These are phyloP conservation scores for Drosophila sp. DNA, from an alignment of 1,140 invertebrate species.

Conservation along the genomic window DNA sequence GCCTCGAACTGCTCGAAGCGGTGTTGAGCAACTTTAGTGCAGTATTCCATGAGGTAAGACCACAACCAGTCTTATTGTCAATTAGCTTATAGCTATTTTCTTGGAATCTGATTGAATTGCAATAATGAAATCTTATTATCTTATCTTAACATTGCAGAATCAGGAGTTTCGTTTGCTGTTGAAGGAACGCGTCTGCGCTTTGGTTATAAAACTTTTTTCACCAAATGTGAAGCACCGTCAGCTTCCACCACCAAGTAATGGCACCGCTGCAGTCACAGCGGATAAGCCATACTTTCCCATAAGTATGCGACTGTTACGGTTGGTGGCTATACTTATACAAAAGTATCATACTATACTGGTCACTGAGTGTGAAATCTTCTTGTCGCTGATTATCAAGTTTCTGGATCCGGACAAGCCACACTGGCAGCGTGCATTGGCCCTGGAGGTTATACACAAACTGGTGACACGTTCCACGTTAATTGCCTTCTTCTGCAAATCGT, in stretches of 20 bases:
- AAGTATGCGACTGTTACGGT: constrained; percentile 95
- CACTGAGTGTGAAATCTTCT: constrained; percentile 99
- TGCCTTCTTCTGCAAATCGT: constrained; percentile 96
- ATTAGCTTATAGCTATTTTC: too few relatives aligned
- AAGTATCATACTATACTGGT: constrained; percentile 97
- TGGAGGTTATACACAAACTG: constrained; percentile 98
- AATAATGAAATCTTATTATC: neutral
- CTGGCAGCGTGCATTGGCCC: constrained; percentile 97
- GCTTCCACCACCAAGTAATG: constrained; percentile 84
- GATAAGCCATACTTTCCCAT: constrained; percentile 99
- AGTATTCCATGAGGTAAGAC: constrained; percentile 94
- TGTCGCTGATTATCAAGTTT: constrained; percentile 98
- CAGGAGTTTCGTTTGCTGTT: constrained; percentile 97
- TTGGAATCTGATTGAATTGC: too few relatives aligned
- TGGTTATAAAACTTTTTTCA: constrained; percentile 99
- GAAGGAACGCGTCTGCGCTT: constrained; percentile 98
- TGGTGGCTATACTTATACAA: constrained; percentile 96
- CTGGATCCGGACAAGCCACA: constrained; percentile 97
- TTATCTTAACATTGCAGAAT: constrained; percentile 87
- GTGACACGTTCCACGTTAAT: constrained; percentile 94
- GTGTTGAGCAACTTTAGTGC: constrained; percentile 95
- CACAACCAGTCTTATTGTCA: neutral
- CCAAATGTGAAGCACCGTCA: constrained; percentile 97
- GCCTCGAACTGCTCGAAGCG: constrained; percentile 96
- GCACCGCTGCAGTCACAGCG: constrained; percentile 86